These are phyloP conservation scores for Eurypyga helias DNA, from an alignment of 2,113 vertebrate species.

Conservation along the genomic window DNA sequence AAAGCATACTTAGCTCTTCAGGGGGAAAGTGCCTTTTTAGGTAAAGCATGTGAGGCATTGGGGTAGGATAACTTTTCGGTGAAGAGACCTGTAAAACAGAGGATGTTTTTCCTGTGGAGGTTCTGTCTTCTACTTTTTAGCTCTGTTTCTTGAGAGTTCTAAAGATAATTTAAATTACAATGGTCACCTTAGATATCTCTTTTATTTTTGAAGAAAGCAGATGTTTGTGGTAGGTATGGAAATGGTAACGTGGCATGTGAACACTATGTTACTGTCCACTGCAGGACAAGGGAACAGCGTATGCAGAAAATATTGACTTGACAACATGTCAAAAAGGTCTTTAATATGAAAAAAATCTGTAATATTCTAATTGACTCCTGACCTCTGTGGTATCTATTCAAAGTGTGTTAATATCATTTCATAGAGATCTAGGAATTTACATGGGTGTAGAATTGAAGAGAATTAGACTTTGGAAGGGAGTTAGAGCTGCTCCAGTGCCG, in stretches of 20 bases:
- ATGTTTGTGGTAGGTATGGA: not conserved
- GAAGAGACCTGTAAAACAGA: not conserved
- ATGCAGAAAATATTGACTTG: not conserved
- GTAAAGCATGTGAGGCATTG: not conserved
- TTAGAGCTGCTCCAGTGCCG: not conserved
- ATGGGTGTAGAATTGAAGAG: not conserved
- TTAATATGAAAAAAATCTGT: not conserved
- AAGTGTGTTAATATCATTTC: not conserved
- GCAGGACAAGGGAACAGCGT: not conserved
- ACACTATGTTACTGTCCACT: not conserved
- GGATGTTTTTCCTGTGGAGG: not conserved
- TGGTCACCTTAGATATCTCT: not conserved
- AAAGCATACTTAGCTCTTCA: not conserved
- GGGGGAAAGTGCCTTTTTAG: not conserved
- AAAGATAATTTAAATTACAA: not conserved
- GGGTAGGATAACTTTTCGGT: not conserved
- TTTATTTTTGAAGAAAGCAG: not conserved
- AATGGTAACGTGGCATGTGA: not conserved
- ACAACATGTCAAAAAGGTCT: not conserved
- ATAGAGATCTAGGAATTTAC: not conserved
- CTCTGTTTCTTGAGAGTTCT: not conserved
- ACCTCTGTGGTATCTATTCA: not conserved
- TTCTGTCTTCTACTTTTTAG: not conserved
- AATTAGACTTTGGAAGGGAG: not conserved
- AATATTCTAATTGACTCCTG: not conserved